These are phyloP conservation scores for Rhea pennata DNA, from an alignment of 2,113 vertebrate species.

Conservation along the genomic window DNA sequence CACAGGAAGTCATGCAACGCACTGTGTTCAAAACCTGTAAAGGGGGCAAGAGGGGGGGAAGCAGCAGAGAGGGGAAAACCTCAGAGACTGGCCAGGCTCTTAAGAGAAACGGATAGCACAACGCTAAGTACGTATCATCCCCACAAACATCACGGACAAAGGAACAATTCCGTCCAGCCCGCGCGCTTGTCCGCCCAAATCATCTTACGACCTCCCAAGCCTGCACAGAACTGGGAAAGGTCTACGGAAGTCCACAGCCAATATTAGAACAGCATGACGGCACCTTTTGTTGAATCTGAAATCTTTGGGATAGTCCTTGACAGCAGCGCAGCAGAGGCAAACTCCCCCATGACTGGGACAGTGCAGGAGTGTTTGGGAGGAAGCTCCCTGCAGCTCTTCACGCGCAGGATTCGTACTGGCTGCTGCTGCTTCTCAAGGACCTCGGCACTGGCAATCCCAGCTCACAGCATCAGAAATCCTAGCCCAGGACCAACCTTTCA, in stretches of 20 bases:
- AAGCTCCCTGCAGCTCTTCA: background rate
- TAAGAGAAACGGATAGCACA: background rate
- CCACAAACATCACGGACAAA: background rate
- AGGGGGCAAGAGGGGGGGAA: background rate
- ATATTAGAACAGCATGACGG: background rate
- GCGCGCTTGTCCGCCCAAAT: background rate
- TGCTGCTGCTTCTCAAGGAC: background rate
- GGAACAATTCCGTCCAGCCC: background rate
- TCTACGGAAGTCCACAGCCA: background rate
- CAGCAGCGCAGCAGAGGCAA: background rate
- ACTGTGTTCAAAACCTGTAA: background rate
- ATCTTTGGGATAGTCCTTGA: constrained; percentile 18
- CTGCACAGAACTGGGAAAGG: background rate
- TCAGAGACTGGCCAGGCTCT: background rate
- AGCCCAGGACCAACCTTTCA: background rate
- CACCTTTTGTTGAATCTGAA: background rate
- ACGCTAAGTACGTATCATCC: background rate
- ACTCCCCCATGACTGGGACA: background rate
- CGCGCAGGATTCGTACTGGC: background rate
- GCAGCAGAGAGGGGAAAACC: background rate
- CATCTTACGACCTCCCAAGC: background rate
- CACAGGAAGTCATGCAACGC: background rate
- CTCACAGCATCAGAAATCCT: background rate
- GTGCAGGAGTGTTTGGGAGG: background rate
- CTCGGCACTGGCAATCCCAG: constrained; percentile 6